These are phyloP conservation scores for Cinclus mexicanus DNA, from an alignment of 2,113 vertebrate genomes.

Conservation along the genomic window DNA sequence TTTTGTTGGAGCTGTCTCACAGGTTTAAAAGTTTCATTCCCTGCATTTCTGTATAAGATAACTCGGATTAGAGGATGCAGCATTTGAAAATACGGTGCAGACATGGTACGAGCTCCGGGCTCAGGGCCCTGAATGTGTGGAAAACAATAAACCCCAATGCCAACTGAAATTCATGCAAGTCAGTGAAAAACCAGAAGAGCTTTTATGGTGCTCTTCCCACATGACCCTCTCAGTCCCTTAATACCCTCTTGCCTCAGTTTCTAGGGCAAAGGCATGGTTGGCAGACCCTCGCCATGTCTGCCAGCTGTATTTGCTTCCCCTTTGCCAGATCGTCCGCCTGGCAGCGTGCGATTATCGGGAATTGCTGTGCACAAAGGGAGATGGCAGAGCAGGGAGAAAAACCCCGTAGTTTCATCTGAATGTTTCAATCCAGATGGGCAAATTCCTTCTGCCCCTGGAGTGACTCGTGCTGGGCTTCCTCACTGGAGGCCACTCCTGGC, in stretches of 20 bases:
- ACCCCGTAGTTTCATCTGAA: not conserved
- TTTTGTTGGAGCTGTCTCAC: not conserved
- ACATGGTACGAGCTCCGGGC: not conserved
- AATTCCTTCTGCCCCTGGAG: not conserved
- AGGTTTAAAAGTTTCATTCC: not conserved
- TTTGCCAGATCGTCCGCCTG: rapidly evolving
- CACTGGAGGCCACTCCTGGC: slow-evolving; percentile 23
- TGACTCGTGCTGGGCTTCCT: slow-evolving; percentile 39
- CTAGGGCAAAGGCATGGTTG: not conserved
- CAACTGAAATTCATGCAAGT: not conserved
- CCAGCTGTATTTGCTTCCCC: rapidly evolving
- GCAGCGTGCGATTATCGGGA: not conserved
- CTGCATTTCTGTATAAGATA: not conserved
- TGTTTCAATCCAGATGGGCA: not conserved
- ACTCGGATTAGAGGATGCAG: not conserved
- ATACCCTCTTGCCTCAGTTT: not conserved
- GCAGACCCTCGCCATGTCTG: not conserved
- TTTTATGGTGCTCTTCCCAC: not conserved
- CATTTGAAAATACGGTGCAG: not conserved
- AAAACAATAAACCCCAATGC: not conserved
- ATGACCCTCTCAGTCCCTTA: not conserved
- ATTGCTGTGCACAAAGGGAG: not conserved
- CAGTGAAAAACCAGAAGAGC: not conserved
- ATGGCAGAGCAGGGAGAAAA: not conserved
- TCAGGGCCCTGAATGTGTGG: not conserved